These are phyloP conservation scores for Hippopotamyrus pictus DNA, from an alignment of 2,797 vertebrate genomes.

Conservation along the genomic window DNA sequence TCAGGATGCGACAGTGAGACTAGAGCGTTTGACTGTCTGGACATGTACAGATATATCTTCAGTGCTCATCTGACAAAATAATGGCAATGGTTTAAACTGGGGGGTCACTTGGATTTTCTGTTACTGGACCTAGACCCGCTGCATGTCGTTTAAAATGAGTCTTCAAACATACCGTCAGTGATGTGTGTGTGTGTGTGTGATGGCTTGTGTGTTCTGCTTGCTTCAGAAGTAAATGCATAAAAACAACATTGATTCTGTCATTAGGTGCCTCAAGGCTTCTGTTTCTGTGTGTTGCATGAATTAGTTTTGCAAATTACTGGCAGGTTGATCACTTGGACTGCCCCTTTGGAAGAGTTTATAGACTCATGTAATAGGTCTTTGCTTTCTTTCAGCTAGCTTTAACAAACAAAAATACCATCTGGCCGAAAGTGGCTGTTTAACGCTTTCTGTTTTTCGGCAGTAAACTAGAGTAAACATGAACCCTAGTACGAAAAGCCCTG, in stretches of 20 bases:
- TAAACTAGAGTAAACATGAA: neutral
- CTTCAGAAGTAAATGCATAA: neutral
- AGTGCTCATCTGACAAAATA: neutral
- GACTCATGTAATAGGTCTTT: neutral
- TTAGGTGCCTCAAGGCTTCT: neutral
- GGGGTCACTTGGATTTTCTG: neutral
- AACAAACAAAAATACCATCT: slow-evolving; percentile 7
- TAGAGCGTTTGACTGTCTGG: neutral
- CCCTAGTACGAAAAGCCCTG: neutral
- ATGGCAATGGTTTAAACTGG: neutral
- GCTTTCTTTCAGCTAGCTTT: neutral
- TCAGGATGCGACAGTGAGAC: neutral
- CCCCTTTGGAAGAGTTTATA: neutral
- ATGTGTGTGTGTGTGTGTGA: neutral
- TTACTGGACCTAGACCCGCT: neutral
- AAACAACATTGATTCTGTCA: neutral
- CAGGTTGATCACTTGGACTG: neutral
- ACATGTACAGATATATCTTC: neutral
- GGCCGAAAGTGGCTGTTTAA: neutral
- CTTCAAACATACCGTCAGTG: neutral
- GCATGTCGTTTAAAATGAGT: neutral
- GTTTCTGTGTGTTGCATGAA: neutral
- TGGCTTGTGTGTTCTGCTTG: neutral
- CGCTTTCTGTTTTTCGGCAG: neutral
- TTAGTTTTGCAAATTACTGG: neutral